Conservation (phyloP, 2,888 invertebrate genomes). For the Athetis lepigone region DNA sequence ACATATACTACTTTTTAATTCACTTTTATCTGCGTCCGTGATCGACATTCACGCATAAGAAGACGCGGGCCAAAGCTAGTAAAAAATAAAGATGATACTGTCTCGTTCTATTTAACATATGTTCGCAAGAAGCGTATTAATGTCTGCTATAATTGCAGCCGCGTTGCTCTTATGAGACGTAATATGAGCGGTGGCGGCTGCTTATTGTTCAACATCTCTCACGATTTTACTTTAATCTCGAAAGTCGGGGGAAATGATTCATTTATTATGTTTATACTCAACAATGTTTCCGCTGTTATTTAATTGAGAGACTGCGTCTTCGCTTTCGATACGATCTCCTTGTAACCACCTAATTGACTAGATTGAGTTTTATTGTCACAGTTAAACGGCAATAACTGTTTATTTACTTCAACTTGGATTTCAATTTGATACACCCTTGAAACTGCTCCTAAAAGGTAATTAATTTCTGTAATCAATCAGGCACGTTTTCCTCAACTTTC, state of each 20-base stretch:
- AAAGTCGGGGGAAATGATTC: constrained; percentile 83
- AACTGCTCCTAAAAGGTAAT: constrained; percentile 12
- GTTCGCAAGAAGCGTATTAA: constrained; percentile 52
- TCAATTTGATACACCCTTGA: constrained; percentile 26
- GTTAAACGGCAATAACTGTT: constrained; percentile 25
- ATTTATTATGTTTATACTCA: constrained; percentile 70
- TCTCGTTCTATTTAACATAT: constrained; percentile 61
- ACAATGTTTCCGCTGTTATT: constrained; percentile 66
- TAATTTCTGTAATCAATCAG: constrained; percentile 6
- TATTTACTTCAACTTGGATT: constrained; percentile 33
- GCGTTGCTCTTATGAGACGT: constrained; percentile 60
- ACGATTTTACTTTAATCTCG: constrained; percentile 86
- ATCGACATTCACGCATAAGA: no score
- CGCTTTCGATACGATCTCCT: constrained; percentile 59
- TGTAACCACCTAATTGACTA: constrained; percentile 43
- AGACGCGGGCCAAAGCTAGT: no score
- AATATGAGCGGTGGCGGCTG: constrained; percentile 59
- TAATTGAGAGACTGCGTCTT: constrained; percentile 63
- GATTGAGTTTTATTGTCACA: constrained; percentile 44
- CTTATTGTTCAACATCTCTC: constrained; percentile 82
- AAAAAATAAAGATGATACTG: constrained; percentile 39
- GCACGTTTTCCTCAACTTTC: background rate
- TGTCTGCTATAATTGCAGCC: constrained; percentile 54
- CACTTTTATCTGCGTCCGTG: no score
- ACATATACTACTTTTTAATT: no score